Evolutionary conservation across 1,140 invertebrate species (phyloP).

Genomic region (Drosophila ficusphila): DNA sequence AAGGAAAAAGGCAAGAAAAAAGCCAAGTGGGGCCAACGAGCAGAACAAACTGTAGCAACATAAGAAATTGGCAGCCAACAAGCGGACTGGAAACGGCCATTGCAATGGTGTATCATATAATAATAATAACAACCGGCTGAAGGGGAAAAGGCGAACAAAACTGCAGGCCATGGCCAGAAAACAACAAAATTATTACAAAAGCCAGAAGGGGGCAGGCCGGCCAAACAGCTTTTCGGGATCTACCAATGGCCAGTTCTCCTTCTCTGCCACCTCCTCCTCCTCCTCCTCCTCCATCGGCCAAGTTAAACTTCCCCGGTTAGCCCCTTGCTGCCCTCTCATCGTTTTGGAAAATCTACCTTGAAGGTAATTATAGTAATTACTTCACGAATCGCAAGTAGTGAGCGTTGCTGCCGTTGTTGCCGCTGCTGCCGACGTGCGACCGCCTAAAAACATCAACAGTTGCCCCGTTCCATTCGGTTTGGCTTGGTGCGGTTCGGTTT

Average conservation of each 20-base stretch:
- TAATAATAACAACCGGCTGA: conserved; percentile 71
- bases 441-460: conserved; percentile 84
- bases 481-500: too few relatives aligned
- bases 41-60: conserved; percentile 74
- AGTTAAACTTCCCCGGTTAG: background rate
- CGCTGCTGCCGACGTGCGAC: conserved; percentile 80
- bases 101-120: conserved; percentile 81
- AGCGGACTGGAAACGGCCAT: conserved; percentile 67
- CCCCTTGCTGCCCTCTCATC: conserved; percentile 63
- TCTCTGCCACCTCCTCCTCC: too few relatives aligned
- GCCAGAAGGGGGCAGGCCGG: conserved; percentile 47
- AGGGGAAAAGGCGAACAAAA: conserved; percentile 8
- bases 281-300: too few relatives aligned
- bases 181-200: conserved; percentile 76
- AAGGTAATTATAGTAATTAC: conserved; percentile 84
- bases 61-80: conserved; percentile 75
- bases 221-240: conserved; percentile 55
- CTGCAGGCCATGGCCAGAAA: conserved; percentile 16
- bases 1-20: conserved; percentile 28
- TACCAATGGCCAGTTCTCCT: conserved; percentile 50
- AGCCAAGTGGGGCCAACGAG: conserved; percentile 53
- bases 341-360: conserved; percentile 84
- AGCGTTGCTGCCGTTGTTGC: conserved; percentile 56
- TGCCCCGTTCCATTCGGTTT: conserved; percentile 47
- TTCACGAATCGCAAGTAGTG: conserved; percentile 84